Conservation (phyloP, 2,888 invertebrate species). For the Cantharis nigra region DNA sequence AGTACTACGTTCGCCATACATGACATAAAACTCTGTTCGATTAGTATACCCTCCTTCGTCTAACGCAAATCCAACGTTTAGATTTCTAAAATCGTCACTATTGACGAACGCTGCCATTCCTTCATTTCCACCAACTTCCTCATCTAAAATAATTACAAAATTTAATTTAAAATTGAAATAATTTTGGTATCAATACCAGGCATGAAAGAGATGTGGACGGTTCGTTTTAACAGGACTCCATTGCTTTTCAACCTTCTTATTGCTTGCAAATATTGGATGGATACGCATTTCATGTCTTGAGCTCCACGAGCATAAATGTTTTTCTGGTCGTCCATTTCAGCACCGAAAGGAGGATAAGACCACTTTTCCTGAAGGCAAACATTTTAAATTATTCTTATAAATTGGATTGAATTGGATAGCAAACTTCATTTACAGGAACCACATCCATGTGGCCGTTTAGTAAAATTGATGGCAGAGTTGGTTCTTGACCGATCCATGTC, state of each 20-base stretch:
- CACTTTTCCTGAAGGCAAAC: slow-evolving; percentile 73
- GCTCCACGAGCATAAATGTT: slow-evolving; percentile 81
- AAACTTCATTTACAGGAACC: slow-evolving; percentile 78
- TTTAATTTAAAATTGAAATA: background rate
- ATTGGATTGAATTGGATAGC: background rate
- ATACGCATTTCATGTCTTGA: slow-evolving; percentile 85
- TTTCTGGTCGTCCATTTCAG: slow-evolving; percentile 80
- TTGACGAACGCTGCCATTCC: slow-evolving; percentile 81
- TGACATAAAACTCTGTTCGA: slow-evolving; percentile 66
- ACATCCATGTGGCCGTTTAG: slow-evolving; percentile 95
- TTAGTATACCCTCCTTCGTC: slow-evolving; percentile 80
- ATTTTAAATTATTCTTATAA: background rate
- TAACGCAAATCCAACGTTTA: slow-evolving; percentile 83
- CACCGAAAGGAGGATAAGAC: slow-evolving; percentile 88
- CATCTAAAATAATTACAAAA: slow-evolving; percentile 64
- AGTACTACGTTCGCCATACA: slow-evolving; percentile 76
- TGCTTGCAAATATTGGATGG: slow-evolving; percentile 78
- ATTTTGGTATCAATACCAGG: slow-evolving; percentile 59
- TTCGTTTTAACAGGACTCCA: slow-evolving; percentile 64
- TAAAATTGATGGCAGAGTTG: slow-evolving; percentile 69
- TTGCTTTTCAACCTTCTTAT: slow-evolving; percentile 66
- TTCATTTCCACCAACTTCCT: slow-evolving; percentile 82
- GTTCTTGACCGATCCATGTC: slow-evolving; percentile 76
- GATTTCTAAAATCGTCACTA: slow-evolving; percentile 70
- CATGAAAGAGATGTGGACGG: slow-evolving; percentile 73